These are phyloP conservation scores for Heliconius hortense DNA, from an alignment of 2,888 invertebrate species.

Conservation along the genomic window DNA sequence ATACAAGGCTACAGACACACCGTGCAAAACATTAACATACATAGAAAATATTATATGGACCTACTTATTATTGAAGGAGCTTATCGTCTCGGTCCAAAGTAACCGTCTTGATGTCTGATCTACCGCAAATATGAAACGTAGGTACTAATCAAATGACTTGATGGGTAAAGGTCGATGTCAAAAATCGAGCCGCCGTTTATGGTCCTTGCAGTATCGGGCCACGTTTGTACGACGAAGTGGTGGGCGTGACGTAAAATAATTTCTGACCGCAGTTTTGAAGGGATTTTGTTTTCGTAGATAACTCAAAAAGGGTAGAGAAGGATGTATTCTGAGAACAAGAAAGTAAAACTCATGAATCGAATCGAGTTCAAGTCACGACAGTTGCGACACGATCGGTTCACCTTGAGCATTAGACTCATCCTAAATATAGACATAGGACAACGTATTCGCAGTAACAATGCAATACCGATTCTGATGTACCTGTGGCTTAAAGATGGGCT, in stretches of 20 bases:
- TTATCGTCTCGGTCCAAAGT: background rate
- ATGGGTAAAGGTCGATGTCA: conserved; percentile 57
- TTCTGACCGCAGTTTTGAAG: conserved; percentile 53
- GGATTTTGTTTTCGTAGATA: conserved; percentile 62
- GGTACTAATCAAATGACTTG: conserved; percentile 60
- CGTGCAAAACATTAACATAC: background rate
- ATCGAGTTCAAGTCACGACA: conserved; percentile 42
- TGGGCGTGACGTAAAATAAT: conserved; percentile 70
- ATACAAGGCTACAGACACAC: background rate
- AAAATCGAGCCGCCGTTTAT: conserved; percentile 57
- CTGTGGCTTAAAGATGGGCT: conserved; percentile 29
- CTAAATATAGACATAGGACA: conserved; percentile 56
- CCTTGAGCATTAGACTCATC: conserved; percentile 54
- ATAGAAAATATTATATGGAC: background rate
- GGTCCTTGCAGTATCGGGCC: conserved; percentile 61
- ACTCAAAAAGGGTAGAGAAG: conserved; percentile 55
- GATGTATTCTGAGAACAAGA: conserved; percentile 46
- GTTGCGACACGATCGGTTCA: conserved; percentile 46
- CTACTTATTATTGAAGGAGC: background rate
- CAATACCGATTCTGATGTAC: conserved; percentile 45
- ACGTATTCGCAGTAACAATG: conserved; percentile 50
- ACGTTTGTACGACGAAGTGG: conserved; percentile 57
- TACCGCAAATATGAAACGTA: conserved; percentile 52
- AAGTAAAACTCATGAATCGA: conserved; percentile 42
- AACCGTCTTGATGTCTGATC: conserved; percentile 53